phyloP scores from a whole-genome alignment of 1,140 invertebrate species.

The Drosophila trapezifrons region DNA sequence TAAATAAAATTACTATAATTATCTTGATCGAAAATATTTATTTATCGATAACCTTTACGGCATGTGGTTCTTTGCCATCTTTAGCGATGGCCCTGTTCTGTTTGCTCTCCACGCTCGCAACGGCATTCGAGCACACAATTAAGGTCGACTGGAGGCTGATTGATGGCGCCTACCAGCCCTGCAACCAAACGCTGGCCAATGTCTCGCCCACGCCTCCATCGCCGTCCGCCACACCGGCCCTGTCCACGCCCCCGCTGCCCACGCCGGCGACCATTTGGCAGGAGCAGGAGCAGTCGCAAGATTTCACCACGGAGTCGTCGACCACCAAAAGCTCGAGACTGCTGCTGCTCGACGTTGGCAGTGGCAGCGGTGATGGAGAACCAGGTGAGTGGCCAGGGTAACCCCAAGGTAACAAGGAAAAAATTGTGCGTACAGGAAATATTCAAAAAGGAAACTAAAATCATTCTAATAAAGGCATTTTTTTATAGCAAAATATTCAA shows the following conservation, averaged over 20 bases:
- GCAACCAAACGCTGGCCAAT: conserved; percentile 76
- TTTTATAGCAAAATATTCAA: neutral
- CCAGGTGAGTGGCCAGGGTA: conserved; percentile 44
- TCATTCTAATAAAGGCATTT: neutral
- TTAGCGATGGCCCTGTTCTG: conserved; percentile 87
- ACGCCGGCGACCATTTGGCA: conserved; percentile 53
- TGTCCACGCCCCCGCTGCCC: conserved; percentile 20
- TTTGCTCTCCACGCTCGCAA: conserved; percentile 87
- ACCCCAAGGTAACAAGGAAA: neutral
- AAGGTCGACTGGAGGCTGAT: conserved; percentile 63
- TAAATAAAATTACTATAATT: neutral
- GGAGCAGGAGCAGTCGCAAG: neutral
- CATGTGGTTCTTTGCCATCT: conserved; percentile 20
- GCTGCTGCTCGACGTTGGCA: conserved; percentile 46
- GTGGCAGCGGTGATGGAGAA: conserved; percentile 58
- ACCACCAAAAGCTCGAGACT: conserved; percentile 18
- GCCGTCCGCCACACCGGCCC: conserved; percentile 17
- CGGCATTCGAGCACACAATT: conserved; percentile 88
- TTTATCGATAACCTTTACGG: conserved; percentile 15
- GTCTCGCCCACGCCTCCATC: conserved; percentile 53
- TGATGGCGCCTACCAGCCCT: conserved; percentile 74
- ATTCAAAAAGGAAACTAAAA: no score
- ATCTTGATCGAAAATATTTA: neutral
- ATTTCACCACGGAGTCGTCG: conserved; percentile 5
- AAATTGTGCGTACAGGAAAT: neutral